phyloP scores from a whole-genome alignment of 2,797 vertebrate genomes.

The Sebastes paucispinis region DNA sequence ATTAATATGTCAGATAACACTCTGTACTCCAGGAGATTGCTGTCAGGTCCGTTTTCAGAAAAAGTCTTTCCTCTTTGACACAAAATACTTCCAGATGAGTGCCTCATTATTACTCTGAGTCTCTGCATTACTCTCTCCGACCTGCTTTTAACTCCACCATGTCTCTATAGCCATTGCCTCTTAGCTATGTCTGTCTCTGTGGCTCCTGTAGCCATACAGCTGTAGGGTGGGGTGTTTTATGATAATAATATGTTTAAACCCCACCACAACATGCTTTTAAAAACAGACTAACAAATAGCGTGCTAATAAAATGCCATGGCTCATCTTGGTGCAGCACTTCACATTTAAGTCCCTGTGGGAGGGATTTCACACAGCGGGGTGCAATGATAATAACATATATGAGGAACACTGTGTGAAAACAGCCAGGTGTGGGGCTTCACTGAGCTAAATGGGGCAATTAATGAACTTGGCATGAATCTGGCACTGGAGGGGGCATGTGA shows the following conservation, averaged over 20 bases:
- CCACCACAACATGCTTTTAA: conserved; percentile 47
- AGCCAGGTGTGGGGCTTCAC: conserved; percentile 20
- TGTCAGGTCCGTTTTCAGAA: conserved; percentile 56
- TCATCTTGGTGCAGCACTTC: conserved; percentile 40
- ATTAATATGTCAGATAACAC: conserved; percentile 64
- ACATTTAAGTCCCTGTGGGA: conserved; percentile 22
- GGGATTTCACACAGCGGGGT: conserved; percentile 57
- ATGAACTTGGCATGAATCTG: conserved; percentile 53
- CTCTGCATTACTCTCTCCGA: background rate
- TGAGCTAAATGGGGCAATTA: conserved; percentile 68
- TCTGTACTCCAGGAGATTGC: conserved; percentile 42
- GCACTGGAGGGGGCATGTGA: background rate
- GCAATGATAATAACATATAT: conserved; percentile 51
- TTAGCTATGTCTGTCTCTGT: background rate
- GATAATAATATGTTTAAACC: conserved; percentile 37
- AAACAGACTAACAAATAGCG: conserved; percentile 41
- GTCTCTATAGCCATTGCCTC: background rate
- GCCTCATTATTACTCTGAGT: conserved; percentile 13
- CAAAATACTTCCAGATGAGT: conserved; percentile 78
- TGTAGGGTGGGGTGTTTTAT: conserved; percentile 60
- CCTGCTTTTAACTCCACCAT: conserved; percentile 26
- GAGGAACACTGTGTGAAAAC: conserved; percentile 50
- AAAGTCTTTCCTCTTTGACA: conserved; percentile 56
- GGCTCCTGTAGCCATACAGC: conserved; percentile 29
- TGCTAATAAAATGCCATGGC: conserved; percentile 66